Percentiles rank a stretch among this genome's conserved stretches.
These are phyloP conservation scores for Cephalopterus ornatus DNA, from an alignment of 2,113 vertebrate species.

Conservation along the genomic window DNA sequence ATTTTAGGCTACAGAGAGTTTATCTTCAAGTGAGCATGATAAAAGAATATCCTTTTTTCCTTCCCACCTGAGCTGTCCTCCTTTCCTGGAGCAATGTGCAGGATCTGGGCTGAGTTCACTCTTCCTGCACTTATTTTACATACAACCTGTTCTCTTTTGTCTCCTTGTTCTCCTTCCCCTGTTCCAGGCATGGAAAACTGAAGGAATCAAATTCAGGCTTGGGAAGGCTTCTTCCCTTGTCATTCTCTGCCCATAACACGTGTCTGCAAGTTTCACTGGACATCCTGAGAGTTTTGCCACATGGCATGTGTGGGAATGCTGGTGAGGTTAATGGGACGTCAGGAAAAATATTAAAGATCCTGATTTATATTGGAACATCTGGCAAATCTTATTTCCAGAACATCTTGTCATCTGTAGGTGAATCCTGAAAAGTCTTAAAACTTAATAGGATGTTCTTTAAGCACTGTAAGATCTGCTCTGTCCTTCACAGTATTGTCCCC, in stretches of 20 bases:
- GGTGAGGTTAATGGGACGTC: not conserved
- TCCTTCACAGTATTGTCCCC: not conserved
- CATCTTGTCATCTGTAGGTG: not conserved
- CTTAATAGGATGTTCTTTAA: not conserved
- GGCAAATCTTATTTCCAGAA: constrained; percentile 4
- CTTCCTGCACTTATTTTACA: not conserved
- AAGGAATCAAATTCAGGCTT: not conserved
- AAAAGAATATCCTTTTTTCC: not conserved
- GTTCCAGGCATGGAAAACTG: not conserved
- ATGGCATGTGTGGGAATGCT: not conserved
- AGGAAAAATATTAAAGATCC: constrained; percentile 32
- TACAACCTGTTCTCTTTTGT: not conserved
- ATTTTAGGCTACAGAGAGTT: not conserved
- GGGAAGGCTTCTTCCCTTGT: not conserved
- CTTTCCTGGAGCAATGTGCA: not conserved
- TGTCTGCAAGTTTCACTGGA: not conserved
- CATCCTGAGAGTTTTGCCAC: not conserved
- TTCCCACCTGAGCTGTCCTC: not conserved
- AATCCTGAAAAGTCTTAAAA: not conserved
- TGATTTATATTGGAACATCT: constrained; percentile 21
- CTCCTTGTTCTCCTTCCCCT: not conserved
- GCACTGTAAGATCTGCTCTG: fast-evolving
- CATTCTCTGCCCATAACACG: not conserved
- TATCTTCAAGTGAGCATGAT: not conserved
- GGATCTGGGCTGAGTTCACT: not conserved